These are phyloP conservation scores for Pyrgilauda ruficollis DNA, from an alignment of 2,113 vertebrate genomes.

Conservation along the genomic window DNA sequence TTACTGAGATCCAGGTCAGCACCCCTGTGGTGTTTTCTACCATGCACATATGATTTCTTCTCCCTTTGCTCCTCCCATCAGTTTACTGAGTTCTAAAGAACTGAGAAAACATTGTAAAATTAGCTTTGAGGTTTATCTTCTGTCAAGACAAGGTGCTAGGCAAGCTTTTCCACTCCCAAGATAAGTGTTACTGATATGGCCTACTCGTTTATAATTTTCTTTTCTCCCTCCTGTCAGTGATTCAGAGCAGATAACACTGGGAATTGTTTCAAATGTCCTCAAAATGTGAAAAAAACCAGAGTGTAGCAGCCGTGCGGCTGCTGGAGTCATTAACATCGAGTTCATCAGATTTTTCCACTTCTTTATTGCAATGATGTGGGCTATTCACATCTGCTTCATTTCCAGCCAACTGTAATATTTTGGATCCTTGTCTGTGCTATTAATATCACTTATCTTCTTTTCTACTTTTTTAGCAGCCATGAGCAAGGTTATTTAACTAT, in stretches of 20 bases:
- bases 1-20: background rate
- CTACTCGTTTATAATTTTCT: background rate
- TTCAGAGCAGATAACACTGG: background rate
- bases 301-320: background rate
- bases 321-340: background rate
- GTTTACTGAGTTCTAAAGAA: background rate
- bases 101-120: background rate
- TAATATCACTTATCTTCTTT: background rate
- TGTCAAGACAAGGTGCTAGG: slow-evolving; percentile 27
- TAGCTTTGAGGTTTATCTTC: background rate
- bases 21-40: background rate
- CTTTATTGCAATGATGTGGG: background rate
- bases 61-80: background rate
- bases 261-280: background rate
- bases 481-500: background rate
- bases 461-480: background rate
- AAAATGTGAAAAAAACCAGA: background rate
- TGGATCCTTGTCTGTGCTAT: background rate
- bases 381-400: background rate
- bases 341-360: background rate
- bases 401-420: background rate
- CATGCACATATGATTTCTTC: background rate
- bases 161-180: background rate
- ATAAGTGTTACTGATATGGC: background rate
- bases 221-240: background rate